Conservation (phyloP, 2,113 vertebrate species). For the Heterotilapia buettikoferi region DNA sequence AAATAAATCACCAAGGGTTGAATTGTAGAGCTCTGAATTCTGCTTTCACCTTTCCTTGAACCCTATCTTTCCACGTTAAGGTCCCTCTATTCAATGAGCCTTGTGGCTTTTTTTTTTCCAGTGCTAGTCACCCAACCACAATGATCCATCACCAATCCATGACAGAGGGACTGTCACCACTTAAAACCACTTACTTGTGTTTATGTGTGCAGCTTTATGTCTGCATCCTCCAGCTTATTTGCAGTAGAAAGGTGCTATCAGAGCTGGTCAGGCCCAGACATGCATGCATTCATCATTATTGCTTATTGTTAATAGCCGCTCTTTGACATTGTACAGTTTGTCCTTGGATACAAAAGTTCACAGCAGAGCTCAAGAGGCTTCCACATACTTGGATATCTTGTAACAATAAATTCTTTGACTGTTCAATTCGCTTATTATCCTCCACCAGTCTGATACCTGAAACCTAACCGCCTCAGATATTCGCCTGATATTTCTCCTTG, state of each 20-base stretch:
- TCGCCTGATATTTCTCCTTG: not conserved
- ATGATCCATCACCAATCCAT: slow-evolving; percentile 43
- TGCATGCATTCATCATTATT: slow-evolving; percentile 27
- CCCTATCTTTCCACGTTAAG: slow-evolving; percentile 16
- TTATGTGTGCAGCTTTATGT: not conserved
- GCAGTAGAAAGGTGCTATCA: not conserved
- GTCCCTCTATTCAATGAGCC: slow-evolving; percentile 19
- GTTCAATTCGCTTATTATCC: not conserved
- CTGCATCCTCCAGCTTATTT: not conserved
- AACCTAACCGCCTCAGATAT: not conserved
- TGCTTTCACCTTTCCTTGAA: slow-evolving; percentile 48
- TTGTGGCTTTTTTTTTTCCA: not conserved
- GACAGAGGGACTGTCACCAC: slow-evolving; percentile 32
- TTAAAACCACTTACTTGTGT: slow-evolving; percentile 16
- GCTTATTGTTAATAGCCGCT: not conserved
- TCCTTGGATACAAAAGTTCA: not conserved
- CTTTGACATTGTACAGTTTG: not conserved
- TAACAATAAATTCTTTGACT: not conserved
- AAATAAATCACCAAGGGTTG: not conserved
- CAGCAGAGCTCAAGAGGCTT: not conserved
- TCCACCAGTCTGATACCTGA: not conserved
- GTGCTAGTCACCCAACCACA: slow-evolving; percentile 13
- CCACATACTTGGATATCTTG: not conserved
- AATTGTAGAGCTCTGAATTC: not conserved
- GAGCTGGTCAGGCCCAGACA: slow-evolving; percentile 1